Conservation (phyloP, 2,113 vertebrate genomes). For the pig (Sus scrofa) region T2T-Sscrofa CM000823.6:36201001-36201500, state of each 20-base stretch:
- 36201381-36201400: background rate
- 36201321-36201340: background rate
- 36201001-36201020: background rate
- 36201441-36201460: background rate
- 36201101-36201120: background rate
- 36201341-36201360: background rate
- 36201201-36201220: background rate
- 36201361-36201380: background rate
- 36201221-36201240: background rate
- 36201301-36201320: background rate
- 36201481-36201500: background rate
- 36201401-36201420: background rate
- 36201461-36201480: background rate
- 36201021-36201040: background rate
- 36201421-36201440: background rate
- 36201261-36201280: background rate
- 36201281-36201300: background rate
- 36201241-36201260: background rate
- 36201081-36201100: background rate
- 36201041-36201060: background rate
- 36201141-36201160: background rate
- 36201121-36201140: background rate
- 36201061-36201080: background rate
- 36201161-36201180: background rate
- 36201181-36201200: slow-evolving; percentile 11